Base-by-base conservation (phyloP, 2,113 vertebrate genomes). In the Burhinus oedicnemus region DNA sequence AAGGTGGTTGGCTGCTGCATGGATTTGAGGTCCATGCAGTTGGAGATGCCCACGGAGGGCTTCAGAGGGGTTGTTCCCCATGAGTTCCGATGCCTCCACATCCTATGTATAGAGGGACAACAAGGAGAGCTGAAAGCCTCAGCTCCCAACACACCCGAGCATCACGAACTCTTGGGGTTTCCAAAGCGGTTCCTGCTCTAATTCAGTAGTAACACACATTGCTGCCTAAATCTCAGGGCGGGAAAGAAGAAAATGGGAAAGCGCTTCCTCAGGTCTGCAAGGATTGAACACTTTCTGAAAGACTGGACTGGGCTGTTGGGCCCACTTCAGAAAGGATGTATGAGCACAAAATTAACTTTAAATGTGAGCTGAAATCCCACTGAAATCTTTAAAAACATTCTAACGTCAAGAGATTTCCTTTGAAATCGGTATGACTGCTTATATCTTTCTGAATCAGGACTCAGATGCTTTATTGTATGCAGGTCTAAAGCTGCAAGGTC, bases 71-170 rank as follows among this genome's bases (percentile, higher is more conserved):
- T 32, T 38, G 21, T 2, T 68, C 6, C 8, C 44, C 2, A 2
- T 27, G 3, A 84, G 8, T 23, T 32, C 15, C 0, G 0, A 9
- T 71, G 14, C 19, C 9, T 51, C 49, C 22, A 25, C 22, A 22
- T 23, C 22, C 23, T 51, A 22, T 51, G 49, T 51, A 51, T 51
- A 51, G 49, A 51, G 49, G 22, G 49, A 51, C 22, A 51, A 51
- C 49, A 6, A 13, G 22, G 49, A 51, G 22, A 51, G 6, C 49
- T 25, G 49, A 51, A 51, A 83, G 16, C 6, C 3, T 25, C 26
- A 51, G 44, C 20, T 87, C 62, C 44, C 44, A 38, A 1, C 29
- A 32, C 4, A 75, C n/a, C 15, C 4, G 2, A 8, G 5, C 12
- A 42, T 30, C 40, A 19, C 1, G 17, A 76, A 47, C 20, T 74